Base-by-base conservation (phyloP, 2,888 invertebrate species). In the Metellina segmentata region DNA sequence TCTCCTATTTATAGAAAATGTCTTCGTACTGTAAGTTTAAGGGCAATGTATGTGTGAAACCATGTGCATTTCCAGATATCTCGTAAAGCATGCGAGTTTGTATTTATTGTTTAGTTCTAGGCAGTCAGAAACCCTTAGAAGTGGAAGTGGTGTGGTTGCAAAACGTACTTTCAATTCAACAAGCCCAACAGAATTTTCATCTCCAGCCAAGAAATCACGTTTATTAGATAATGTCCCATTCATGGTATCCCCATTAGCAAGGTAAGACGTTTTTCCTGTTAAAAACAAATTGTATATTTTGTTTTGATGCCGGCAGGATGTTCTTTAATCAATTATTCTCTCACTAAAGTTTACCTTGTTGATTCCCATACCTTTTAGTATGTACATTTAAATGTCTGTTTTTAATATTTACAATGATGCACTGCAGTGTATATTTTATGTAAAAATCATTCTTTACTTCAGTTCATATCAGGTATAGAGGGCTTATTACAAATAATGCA, bases 191-290 rank as follows among this genome's bases (percentile, higher is more conserved):
- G 92, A 92, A 75, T 83, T 69, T 48, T 71, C 85, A 49, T 82
- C 90, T 2, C 90, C 92, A 48, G 72, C 90, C 11, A 92, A 92
- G 70, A 83, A 82, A 71, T 92, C 92, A 16, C 87, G 90, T 34
- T 69, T 92, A 5, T 20, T 90, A 19, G 92, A 92, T 71, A 90
- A 53, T 78, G 82, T 74, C 16, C 51, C 92, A 7, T 92, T 92
- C 70, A 87, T n/a, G 51, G n/a, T n/a, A n/a, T 61, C 85, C 11
- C 69, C 82, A 20, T 70, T 52, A 20, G 16, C 53, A 19, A 92
- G 79, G 92, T 90, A 83, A 71, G 61, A 8, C 34, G 19, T 49
- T 11, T 61, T 85, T 69, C n/a, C n/a, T 71, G n/a, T 34, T 13
- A 16, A 69, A 69, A 69, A 16, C 4, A 6, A 69, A 69, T 16